phyloP scores from a whole-genome alignment of 2,113 vertebrate species.

The Etia nguti region DNA sequence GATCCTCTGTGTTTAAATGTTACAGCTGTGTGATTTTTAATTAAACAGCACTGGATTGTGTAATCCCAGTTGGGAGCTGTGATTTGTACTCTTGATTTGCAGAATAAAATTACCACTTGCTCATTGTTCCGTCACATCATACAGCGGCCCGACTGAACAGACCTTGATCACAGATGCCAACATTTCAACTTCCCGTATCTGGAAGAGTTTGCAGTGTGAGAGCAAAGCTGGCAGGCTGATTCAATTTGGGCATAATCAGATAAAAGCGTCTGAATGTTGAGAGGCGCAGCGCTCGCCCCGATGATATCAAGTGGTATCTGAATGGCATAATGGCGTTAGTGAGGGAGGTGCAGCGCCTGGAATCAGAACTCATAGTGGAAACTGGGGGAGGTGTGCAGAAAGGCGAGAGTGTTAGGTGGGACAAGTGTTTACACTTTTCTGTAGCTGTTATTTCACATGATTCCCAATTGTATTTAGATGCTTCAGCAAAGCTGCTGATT shows the following conservation, averaged over 20 bases:
- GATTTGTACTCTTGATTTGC: neutral
- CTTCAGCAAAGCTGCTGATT: conserved; percentile 21
- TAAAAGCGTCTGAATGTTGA: conserved; percentile 19
- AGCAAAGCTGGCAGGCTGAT: conserved; percentile 8
- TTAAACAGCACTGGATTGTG: neutral
- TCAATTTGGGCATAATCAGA: conserved; percentile 47
- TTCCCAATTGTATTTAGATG: conserved; percentile 1
- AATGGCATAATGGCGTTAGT: conserved; percentile 27
- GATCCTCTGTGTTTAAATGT: neutral
- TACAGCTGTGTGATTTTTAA: neutral
- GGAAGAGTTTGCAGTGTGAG: neutral
- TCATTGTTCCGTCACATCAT: neutral
- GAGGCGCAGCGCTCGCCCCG: neutral
- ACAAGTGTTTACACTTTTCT: neutral
- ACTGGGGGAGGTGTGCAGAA: neutral
- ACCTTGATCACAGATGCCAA: neutral
- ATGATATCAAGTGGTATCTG: conserved; percentile 34
- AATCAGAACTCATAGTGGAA: neutral
- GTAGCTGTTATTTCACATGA: neutral
- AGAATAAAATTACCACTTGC: neutral
- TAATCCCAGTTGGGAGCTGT: neutral
- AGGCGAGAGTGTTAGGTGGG: neutral
- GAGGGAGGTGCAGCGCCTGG: neutral
- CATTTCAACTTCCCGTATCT: neutral
- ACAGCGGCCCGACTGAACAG: neutral